Base-by-base conservation (phyloP, 2,888 invertebrate species). In the Phengaris arion region DNA sequence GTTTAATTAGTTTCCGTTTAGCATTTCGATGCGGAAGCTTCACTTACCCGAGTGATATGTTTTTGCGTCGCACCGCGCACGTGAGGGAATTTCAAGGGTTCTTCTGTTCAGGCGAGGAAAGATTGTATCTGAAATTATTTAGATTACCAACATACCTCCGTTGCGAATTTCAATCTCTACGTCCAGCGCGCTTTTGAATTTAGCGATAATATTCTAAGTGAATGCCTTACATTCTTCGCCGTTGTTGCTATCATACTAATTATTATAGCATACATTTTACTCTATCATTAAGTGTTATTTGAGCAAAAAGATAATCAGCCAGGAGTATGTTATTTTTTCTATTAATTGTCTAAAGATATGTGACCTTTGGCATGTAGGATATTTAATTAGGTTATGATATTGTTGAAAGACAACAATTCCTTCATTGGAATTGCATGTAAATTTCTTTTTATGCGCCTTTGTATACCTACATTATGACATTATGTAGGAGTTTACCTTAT, bases 1-100 rank as follows among this genome's bases (percentile, higher is more conserved):
- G 77, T 78, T 82, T 83, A 81, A 82, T 82, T 80, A 80, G 81
- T 79, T 82, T 84, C 82, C 82, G 81, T 77, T 76, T 77, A 78
- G 79, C 78, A 79, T 79, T 81, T 82, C 81, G 82, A 85, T 81
- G 83, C 85, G 85, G 85, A 86, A 87, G 84, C 83, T 84, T 52
- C 52, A 22, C 70, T 72, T 35, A 54, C 54, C 72, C 35, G 12
- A 35, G 13, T 35, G 72, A 52, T 52, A 12, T 10, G 72, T 72
- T 35, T 54, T 51, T n/a, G 68, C 72, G 72, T 54, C 51, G 72
- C 72, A 35, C 35, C 35, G 35, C 35, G 35, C 35, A 35, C 72
- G 54, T 72, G 72, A 72, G 12, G 22, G 54, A 72, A 72, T 72
- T n/a, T 72, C 72, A 15, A 52, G 52, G 22, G 72, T 72, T 72